Percentiles rank a stretch among this genome's conserved stretches.
Conservation (phyloP, 2,888 invertebrate species). For the Strigamia transsilvanica region DNA sequence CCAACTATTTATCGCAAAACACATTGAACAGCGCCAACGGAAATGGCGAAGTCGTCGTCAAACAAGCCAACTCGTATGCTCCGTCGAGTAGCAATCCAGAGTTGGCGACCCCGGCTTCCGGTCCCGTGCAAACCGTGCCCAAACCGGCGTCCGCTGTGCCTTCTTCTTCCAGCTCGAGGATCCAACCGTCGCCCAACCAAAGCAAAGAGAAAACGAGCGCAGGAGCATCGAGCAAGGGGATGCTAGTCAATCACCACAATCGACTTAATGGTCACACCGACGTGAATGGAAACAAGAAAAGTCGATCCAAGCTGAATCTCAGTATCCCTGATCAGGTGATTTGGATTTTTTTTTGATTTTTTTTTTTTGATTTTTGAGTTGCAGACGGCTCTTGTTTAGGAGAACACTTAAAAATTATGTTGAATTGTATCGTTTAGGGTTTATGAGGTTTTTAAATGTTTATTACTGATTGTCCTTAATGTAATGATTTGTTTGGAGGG, state of each 20-base stretch:
- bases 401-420: too few species aligned
- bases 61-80: not conserved
- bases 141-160: slow-evolving; percentile 22
- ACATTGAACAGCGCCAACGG: slow-evolving; percentile 21
- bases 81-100: not conserved
- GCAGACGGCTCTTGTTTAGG: too few species aligned
- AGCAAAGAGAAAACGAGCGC: not conserved
- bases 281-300: not conserved
- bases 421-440: too few species aligned
- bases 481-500: too few species aligned
- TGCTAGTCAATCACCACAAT: slow-evolving; percentile 21
- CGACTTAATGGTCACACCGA: slow-evolving; percentile 17
- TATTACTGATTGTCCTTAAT: too few species aligned
- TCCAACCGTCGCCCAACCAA: slow-evolving; percentile 10
- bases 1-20: slow-evolving; percentile 12
- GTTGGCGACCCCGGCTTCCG: not conserved
- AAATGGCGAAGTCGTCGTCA: not conserved
- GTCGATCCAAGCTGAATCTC: slow-evolving; percentile 46
- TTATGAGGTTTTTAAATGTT: too few species aligned
- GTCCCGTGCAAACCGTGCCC: too few species aligned
- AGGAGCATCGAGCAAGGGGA: not conserved
- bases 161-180: slow-evolving; percentile 36
- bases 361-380: not conserved
- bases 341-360: not conserved
- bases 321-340: slow-evolving; percentile 13